phyloP scores from a whole-genome alignment of 2,113 vertebrate species.

The Peromyscus maniculatus region DNA sequence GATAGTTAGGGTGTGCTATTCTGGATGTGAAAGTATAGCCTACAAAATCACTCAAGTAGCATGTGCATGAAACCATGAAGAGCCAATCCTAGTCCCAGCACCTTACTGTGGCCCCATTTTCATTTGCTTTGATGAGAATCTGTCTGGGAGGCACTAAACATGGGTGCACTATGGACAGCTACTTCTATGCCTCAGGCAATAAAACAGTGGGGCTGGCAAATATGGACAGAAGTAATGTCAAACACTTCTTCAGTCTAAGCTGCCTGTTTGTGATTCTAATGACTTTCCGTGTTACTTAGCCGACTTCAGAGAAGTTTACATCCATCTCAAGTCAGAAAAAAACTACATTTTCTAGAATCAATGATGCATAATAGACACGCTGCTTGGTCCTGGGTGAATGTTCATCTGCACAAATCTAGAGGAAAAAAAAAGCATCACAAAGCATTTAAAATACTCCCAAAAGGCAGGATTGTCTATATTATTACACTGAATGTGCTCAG shows the following conservation, averaged over 20 bases:
- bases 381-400: neutral
- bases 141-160: neutral
- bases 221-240: neutral
- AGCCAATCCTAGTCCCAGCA: neutral
- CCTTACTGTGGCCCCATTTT: neutral
- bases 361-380: neutral
- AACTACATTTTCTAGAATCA: neutral
- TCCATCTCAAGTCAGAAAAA: constrained; percentile 35
- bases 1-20: neutral
- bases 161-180: neutral
- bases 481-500: neutral
- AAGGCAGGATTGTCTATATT: neutral
- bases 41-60: neutral
- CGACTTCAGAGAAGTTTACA: constrained; percentile 45
- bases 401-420: constrained; percentile 1
- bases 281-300: constrained; percentile 6
- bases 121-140: neutral
- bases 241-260: neutral
- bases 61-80: fast-evolving
- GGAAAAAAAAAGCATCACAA: neutral
- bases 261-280: neutral
- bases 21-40: neutral
- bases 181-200: neutral
- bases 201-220: neutral
- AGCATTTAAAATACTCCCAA: neutral